A percentile compares a stretch with the other conserved stretches of the same genome.
Conservation (phyloP, 2,113 vertebrate species). For the Glaucidium brasilianum region DNA sequence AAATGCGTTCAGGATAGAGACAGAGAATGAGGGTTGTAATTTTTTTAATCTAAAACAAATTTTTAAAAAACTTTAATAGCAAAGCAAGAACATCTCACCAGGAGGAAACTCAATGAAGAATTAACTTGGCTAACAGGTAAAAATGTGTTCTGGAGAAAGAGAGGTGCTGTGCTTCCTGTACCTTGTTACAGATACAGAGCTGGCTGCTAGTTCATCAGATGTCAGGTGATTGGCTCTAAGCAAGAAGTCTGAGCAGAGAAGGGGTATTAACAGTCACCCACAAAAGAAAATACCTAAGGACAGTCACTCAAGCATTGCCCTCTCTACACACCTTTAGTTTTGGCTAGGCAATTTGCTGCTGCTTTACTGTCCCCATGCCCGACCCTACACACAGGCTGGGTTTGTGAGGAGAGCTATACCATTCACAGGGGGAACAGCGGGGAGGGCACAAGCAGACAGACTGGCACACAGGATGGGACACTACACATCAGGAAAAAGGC, state of each 20-base stretch:
- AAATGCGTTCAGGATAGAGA: fast-evolving
- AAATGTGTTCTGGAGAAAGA: background rate
- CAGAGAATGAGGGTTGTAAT: background rate
- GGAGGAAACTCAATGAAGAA: background rate
- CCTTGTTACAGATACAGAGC: background rate
- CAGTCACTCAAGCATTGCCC: background rate
- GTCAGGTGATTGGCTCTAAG: background rate
- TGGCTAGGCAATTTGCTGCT: background rate
- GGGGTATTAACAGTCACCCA: background rate
- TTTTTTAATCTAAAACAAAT: background rate
- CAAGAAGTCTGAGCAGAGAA: background rate
- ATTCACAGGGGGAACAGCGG: background rate
- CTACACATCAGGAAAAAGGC: background rate
- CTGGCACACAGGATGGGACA: background rate
- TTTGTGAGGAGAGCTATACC: background rate
- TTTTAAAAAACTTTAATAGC: background rate
- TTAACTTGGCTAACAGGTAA: background rate
- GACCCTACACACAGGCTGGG: background rate
- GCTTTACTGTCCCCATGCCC: background rate
- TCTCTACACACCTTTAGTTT: background rate
- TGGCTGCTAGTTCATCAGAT: background rate
- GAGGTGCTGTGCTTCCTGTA: background rate
- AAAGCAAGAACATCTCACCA: background rate
- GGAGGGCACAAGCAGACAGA: background rate
- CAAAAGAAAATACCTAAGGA: background rate